Evolutionary conservation across 92 coral and sea anemone genomes (phyloP).

Genomic region (Epizoanthus ramosus): DNA sequence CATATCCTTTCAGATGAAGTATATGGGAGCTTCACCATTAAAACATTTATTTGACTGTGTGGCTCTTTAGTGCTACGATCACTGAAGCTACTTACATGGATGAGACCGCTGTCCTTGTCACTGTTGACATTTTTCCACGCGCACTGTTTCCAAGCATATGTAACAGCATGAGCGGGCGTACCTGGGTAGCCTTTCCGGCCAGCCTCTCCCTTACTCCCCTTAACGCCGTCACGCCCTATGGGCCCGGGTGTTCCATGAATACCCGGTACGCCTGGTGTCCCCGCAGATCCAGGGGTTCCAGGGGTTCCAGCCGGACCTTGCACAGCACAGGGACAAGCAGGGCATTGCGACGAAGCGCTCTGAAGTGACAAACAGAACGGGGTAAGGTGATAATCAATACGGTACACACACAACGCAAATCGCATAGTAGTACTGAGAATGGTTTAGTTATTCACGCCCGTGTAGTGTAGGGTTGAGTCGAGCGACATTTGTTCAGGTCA

Average conservation of each 20-base stretch:
- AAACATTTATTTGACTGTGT: no score
- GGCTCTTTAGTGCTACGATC: no score
- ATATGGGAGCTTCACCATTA: no score
- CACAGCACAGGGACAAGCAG: conserved; percentile 12
- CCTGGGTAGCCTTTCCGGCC: conserved; percentile 12
- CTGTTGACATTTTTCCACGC: conserved; percentile 52
- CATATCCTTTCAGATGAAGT: no score
- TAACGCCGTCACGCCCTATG: conserved; percentile 9
- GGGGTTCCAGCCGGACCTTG: conserved; percentile 35
- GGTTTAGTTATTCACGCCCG: no score
- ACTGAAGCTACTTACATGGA: conserved; percentile 29
- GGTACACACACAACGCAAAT: background rate
- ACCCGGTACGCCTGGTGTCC: conserved; percentile 44
- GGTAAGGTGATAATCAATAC: background rate
- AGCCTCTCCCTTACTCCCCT: background rate
- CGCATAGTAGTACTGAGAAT: background rate
- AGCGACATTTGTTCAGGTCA: no score
- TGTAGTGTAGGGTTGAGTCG: no score
- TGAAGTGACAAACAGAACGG: background rate
- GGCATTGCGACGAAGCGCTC: background rate
- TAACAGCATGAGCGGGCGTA: background rate
- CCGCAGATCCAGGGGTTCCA: conserved; percentile 39
- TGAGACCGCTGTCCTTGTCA: conserved; percentile 44
- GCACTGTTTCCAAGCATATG: conserved; percentile 55
- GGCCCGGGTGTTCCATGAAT: conserved; percentile 33